These are phyloP conservation scores for Phortica magna DNA, from an alignment of 2,888 invertebrate genomes.

Conservation along the genomic window DNA sequence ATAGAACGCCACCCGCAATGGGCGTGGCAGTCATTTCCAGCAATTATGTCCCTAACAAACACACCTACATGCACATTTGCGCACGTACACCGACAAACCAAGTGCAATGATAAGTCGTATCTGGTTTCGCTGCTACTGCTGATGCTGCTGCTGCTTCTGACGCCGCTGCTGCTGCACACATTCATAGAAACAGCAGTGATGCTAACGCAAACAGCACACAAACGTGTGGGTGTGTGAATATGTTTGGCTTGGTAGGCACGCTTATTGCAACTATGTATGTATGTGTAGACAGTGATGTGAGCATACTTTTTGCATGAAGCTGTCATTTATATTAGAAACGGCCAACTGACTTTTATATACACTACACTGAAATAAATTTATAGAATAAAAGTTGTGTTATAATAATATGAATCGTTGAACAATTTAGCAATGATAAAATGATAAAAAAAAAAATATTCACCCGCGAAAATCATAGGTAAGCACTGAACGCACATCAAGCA, in stretches of 20 bases:
- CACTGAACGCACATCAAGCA: neutral
- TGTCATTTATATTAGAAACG: neutral
- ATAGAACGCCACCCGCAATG: slow-evolving; percentile 58
- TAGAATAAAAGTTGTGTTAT: too few species aligned
- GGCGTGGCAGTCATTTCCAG: slow-evolving; percentile 71
- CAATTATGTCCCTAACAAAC: slow-evolving; percentile 64
- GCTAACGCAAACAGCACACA: neutral
- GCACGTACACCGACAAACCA: neutral
- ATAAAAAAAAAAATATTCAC: neutral
- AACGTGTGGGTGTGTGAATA: neutral
- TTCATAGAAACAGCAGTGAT: slow-evolving; percentile 15
- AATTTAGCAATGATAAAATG: neutral
- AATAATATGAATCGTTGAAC: neutral
- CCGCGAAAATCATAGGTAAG: too few species aligned
- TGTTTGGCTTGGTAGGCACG: too few species aligned
- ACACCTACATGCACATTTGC: slow-evolving; percentile 36
- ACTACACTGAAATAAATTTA: neutral
- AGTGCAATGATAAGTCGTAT: slow-evolving; percentile 58
- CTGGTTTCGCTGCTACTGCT: slow-evolving; percentile 3
- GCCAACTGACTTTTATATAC: neutral
- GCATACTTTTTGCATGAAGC: neutral
- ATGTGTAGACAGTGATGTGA: neutral
- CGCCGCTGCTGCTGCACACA: slow-evolving; percentile 16
- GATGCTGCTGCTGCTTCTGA: neutral
- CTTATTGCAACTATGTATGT: too few species aligned